A percentile compares a stretch with the other conserved stretches of the same genome.
phyloP scores from a whole-genome alignment of 2,797 vertebrate species.

The Pseudomugil tenellus region DNA sequence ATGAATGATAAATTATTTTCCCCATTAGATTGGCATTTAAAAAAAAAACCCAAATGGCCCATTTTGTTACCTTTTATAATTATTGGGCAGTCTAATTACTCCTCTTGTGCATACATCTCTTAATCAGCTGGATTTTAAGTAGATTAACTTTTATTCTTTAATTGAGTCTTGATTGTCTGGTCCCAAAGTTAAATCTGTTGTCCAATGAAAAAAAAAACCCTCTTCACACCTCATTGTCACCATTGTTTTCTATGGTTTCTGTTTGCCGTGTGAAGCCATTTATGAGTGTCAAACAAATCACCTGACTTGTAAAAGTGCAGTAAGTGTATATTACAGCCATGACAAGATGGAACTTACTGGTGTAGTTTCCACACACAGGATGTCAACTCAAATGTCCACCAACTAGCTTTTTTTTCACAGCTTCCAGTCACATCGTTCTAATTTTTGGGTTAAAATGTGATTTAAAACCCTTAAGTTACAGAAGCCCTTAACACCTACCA shows the following conservation, averaged over 20 bases:
- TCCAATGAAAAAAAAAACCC: neutral
- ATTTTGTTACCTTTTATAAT: neutral
- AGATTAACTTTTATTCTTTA: neutral
- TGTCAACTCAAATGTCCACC: neutral
- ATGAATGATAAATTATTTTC: neutral
- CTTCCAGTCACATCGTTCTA: neutral
- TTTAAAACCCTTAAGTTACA: neutral
- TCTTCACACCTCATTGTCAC: neutral
- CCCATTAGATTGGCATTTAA: neutral
- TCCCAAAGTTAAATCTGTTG: neutral
- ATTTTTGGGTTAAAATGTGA: too few species aligned
- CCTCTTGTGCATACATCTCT: neutral
- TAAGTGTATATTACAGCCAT: slow-evolving; percentile 1
- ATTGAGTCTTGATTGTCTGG: neutral
- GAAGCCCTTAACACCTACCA: neutral
- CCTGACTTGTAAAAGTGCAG: slow-evolving; percentile 1
- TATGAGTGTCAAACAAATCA: slow-evolving; percentile 29
- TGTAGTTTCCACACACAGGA: neutral
- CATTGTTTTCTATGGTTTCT: slow-evolving; percentile 36
- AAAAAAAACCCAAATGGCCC: neutral
- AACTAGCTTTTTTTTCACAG: neutral
- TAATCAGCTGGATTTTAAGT: neutral
- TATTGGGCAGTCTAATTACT: neutral
- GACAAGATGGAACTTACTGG: too few species aligned
- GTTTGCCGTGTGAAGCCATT: slow-evolving; percentile 3